These are phyloP conservation scores for Pelusios castaneus DNA, from an alignment of 2,113 vertebrate species.

Conservation along the genomic window DNA sequence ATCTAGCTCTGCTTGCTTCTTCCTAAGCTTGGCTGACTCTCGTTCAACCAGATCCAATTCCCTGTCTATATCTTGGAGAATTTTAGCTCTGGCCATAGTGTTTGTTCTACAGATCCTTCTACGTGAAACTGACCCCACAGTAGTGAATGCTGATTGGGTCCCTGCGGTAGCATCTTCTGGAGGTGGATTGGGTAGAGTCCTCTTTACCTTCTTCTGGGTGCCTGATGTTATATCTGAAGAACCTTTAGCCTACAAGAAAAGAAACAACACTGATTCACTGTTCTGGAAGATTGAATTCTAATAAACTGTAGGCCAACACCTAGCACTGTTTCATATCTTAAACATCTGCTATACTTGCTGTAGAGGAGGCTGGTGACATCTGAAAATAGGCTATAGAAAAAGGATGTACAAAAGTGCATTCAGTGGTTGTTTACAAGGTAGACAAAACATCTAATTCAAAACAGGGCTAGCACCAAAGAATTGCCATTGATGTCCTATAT, in stretches of 20 bases:
- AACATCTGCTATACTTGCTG: not conserved
- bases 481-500: not conserved
- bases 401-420: not conserved
- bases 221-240: slow-evolving; percentile 84
- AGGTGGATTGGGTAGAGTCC: slow-evolving; percentile 95
- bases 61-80: slow-evolving; percentile 98
- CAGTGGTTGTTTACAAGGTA: not conserved
- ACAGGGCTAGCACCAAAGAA: not conserved
- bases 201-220: slow-evolving; percentile 95
- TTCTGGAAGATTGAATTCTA: not conserved
- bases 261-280: slow-evolving; percentile 49
- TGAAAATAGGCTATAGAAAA: slow-evolving; percentile 1
- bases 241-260: slow-evolving; percentile 84
- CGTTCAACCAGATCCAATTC: slow-evolving; percentile 96
- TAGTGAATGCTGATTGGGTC: slow-evolving; percentile 84
- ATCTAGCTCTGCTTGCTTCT: slow-evolving; percentile 98
- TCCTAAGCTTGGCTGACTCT: slow-evolving; percentile 97
- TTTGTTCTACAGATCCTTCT: slow-evolving; percentile 94
- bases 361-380: not conserved
- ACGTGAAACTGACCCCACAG: slow-evolving; percentile 86
- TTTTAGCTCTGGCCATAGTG: slow-evolving; percentile 97
- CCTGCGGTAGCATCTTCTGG: slow-evolving; percentile 87
- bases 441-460: not conserved
- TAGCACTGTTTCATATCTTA: not conserved
- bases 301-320: not conserved